These are phyloP conservation scores for Trichomycterus rosablanca DNA, from an alignment of 2,113 vertebrate genomes.

Conservation along the genomic window DNA sequence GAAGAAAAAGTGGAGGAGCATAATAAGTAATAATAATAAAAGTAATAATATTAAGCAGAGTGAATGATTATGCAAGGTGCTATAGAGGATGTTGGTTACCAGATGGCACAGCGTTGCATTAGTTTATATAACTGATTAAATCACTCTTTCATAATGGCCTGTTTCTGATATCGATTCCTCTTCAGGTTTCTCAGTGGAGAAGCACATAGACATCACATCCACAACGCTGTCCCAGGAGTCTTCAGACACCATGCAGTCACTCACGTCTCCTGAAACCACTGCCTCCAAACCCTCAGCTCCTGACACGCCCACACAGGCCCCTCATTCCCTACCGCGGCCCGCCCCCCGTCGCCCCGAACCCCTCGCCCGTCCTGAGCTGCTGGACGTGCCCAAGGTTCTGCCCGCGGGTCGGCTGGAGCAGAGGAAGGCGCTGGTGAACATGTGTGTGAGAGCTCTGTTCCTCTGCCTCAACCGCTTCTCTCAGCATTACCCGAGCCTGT, in stretches of 20 bases:
- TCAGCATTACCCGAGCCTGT: constrained; percentile 98
- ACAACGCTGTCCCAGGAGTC: constrained; percentile 54
- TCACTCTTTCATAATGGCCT: no score
- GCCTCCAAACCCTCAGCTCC: constrained; percentile 54
- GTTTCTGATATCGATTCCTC: neutral
- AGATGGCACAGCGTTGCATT: no score
- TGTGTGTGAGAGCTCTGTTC: constrained; percentile 82
- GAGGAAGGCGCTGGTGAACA: constrained; percentile 81
- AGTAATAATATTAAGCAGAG: no score
- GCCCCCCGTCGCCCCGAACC: constrained; percentile 67
- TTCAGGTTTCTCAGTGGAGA: constrained; percentile 39
- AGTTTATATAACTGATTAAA: no score
- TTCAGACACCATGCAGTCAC: constrained; percentile 58
- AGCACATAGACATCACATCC: constrained; percentile 31
- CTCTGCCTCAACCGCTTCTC: constrained; percentile 93
- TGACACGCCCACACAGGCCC: constrained; percentile 51
- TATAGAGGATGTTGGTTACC: no score
- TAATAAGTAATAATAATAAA: no score
- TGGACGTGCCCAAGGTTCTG: constrained; percentile 76
- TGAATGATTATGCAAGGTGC: no score
- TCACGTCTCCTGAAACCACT: constrained; percentile 53
- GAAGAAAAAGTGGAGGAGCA: no score
- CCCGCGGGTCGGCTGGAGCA: constrained; percentile 77
- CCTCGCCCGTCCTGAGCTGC: constrained; percentile 53
- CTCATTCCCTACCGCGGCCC: constrained; percentile 37